Base-by-base conservation (phyloP, 2,888 invertebrate species). In the Eupithecia subfuscata region DNA sequence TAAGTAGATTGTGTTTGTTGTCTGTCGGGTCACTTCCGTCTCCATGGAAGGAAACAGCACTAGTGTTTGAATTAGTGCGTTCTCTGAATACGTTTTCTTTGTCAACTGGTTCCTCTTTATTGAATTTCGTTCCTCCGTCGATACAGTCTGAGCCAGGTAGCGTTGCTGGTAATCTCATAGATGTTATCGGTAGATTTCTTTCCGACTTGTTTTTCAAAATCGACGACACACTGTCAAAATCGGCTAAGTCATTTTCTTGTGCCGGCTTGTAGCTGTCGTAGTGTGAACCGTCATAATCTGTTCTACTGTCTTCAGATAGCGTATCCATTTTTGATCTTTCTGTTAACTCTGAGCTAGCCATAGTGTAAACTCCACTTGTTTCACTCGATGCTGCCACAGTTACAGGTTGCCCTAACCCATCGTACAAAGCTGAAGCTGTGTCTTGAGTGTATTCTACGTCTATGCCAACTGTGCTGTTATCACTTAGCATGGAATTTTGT, bases 11-110 rank as follows among this genome's bases (percentile, higher is more conserved):
- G 80, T 97, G 97, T 82, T 96, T 96, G 79, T 96, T 96, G 86
- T 97, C 97, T 1, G 98, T 97, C 5, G 98, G 98, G 90, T 98
- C 98, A 86, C 98, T 98, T n/a, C 98, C 98, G 85, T 98, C 98
- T 5, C 98, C 98, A 69, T 97, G 96, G 88, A 98, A 98, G 70
- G 98, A 98, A 45, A 96, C 95, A n/a, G 96, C 96, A 88, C 98
- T 98, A 0, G 97, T 96, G 83, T 97, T 97, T 2, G 98, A 98
- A 86, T 97, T 97, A 63, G 97, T 97, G 74, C 97, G 93, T 85
- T 96, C 95, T 75, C 97, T 93, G 86, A 96, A 97, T 70, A 85
- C 84, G 72, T 88, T 92, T 80, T 93, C 92, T 81, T 95, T 95
- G 65, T 91, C 90, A 82, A 92, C 94, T 82, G 95, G 95, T 77